phyloP scores from a whole-genome alignment of 2,888 invertebrate species.

The Tipula confusa region DNA sequence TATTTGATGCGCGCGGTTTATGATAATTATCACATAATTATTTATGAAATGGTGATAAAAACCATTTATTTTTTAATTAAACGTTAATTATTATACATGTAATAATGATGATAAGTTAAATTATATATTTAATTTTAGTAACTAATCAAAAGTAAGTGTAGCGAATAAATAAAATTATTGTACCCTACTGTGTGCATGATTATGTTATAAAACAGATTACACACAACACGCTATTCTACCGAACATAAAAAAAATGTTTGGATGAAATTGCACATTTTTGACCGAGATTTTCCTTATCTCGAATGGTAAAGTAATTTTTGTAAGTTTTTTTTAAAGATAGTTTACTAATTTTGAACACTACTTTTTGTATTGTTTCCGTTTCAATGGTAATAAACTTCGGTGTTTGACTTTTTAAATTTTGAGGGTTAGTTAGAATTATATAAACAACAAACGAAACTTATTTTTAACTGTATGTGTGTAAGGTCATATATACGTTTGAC shows the following conservation, averaged over 20 bases:
- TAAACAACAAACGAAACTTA: too few species aligned
- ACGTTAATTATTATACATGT: background rate
- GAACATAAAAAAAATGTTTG: background rate
- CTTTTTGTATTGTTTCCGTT: too few species aligned
- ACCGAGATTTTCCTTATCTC: background rate
- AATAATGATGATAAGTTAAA: background rate
- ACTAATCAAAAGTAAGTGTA: background rate
- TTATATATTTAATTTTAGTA: background rate
- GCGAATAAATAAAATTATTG: background rate
- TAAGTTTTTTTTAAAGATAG: too few species aligned
- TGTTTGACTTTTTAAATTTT: too few species aligned
- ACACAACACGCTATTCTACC: background rate
- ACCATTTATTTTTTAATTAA: too few species aligned
- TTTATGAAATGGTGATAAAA: background rate
- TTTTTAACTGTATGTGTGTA: too few species aligned
- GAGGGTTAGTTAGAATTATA: too few species aligned
- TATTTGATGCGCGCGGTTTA: background rate
- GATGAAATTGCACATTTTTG: background rate
- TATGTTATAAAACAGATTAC: background rate
- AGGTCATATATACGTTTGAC: too few species aligned
- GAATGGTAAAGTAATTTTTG: too few species aligned
- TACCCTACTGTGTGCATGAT: background rate
- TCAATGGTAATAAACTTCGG: too few species aligned
- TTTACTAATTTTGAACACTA: too few species aligned
- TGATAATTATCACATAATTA: background rate